phyloP scores from a whole-genome alignment of 2,888 invertebrate genomes.

The Eupithecia vulgata region DNA sequence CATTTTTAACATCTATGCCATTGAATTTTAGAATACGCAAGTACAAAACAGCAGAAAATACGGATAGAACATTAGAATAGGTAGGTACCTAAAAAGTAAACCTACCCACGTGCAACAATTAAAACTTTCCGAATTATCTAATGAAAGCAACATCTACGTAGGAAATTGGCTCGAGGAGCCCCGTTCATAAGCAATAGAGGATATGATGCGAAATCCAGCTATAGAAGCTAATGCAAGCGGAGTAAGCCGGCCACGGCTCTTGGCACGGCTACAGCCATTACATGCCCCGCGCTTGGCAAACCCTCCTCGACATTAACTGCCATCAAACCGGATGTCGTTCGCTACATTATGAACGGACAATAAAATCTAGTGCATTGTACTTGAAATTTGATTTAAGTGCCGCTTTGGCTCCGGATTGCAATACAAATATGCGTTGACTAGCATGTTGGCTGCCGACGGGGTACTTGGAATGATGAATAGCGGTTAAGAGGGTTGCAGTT shows the following conservation, averaged over 20 bases:
- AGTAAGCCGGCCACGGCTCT: constrained; percentile 60
- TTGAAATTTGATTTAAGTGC: constrained; percentile 62
- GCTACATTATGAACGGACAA: constrained; percentile 77
- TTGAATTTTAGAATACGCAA: not conserved
- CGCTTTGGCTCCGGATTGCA: constrained; percentile 51
- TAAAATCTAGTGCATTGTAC: constrained; percentile 69
- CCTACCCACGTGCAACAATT: not conserved
- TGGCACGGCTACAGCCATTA: constrained; percentile 74
- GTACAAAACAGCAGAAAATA: not conserved
- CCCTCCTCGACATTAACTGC: constrained; percentile 72
- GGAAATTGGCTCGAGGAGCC: constrained; percentile 36
- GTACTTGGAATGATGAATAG: constrained; percentile 36
- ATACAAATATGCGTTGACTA: constrained; percentile 41
- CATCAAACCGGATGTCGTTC: constrained; percentile 79
- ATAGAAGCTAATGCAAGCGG: constrained; percentile 64
- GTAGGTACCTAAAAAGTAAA: not conserved
- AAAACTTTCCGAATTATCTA: constrained; percentile 2
- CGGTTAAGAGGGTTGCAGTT: constrained; percentile 32
- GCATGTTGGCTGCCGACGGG: constrained; percentile 64
- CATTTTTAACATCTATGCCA: not conserved
- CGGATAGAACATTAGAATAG: not conserved
- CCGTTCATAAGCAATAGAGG: constrained; percentile 35
- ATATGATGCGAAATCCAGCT: constrained; percentile 44
- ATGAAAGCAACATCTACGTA: constrained; percentile 12
- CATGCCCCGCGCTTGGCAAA: constrained; percentile 72